Evolutionary conservation across 2,888 invertebrate genomes (phyloP).

Genomic region (Torymus auratus): DNA sequence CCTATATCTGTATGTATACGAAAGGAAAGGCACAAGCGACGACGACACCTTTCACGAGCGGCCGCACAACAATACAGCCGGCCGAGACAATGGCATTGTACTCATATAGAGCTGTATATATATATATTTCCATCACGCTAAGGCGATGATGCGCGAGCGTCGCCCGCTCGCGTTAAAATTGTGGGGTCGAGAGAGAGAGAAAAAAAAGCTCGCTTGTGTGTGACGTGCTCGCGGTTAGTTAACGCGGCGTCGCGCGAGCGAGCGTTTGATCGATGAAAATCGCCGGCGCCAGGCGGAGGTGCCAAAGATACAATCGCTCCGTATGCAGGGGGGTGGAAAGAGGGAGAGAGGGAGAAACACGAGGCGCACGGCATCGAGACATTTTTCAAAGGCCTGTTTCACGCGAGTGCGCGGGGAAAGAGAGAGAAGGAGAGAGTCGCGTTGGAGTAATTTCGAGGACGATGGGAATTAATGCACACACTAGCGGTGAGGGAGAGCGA

Average conservation of each 20-base stretch:
- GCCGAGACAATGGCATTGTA: slow-evolving; percentile 38
- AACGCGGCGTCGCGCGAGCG: slow-evolving; percentile 35
- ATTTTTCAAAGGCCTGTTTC: slow-evolving; percentile 57
- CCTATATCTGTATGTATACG: too few relatives aligned
- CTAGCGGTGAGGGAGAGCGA: too few relatives aligned
- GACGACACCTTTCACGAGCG: slow-evolving; percentile 25
- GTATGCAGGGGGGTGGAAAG: not conserved
- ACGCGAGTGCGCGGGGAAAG: too few relatives aligned
- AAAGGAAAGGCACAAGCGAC: too few relatives aligned
- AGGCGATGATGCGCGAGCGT: slow-evolving; percentile 3
- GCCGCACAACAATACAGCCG: not conserved
- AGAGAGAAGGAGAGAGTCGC: too few relatives aligned
- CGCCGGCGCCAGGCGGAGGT: slow-evolving; percentile 34
- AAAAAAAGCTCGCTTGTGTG: not conserved
- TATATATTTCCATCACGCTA: not conserved
- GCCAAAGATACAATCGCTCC: slow-evolving; percentile 52
- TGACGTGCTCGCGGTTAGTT: slow-evolving; percentile 21
- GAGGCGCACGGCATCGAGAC: slow-evolving; percentile 53
- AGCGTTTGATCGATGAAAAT: slow-evolving; percentile 58
- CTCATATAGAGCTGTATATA: not conserved
- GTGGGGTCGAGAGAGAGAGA: not conserved
- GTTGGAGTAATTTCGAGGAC: too few relatives aligned
- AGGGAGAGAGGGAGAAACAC: too few relatives aligned
- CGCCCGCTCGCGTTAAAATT: slow-evolving; percentile 8
- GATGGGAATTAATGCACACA: too few relatives aligned